Base-by-base conservation (phyloP, 2,888 invertebrate genomes). In the Idaea biselata region DNA sequence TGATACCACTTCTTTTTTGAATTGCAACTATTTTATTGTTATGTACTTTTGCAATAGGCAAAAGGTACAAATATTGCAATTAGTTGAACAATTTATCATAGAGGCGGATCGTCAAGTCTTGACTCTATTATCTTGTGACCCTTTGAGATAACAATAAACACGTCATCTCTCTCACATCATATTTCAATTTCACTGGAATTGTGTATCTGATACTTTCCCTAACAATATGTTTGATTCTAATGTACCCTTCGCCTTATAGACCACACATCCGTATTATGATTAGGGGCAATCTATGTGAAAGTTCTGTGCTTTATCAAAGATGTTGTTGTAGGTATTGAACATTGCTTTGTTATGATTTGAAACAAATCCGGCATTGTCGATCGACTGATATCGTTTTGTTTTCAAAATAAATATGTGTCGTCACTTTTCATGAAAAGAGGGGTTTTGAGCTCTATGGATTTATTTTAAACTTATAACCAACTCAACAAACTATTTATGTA, bases 71-170 rank as follows among this genome's bases (percentile, higher is more conserved):
- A 59, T 66, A 61, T 65, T 62, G 70, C 65, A 73, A 68, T 70
- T 63, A 71, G 64, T 61, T 69, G 69, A 44, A 71, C 54, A 72
- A 72, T 73, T 72, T 72, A 76, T 78, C 76, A 67, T 59, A 61
- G 69, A 74, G 65, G 74, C 75, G 76, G 77, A 75, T 25, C 70
- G 72, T 75, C 63, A 68, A 79, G 66, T 81, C 80, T 86, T 84
- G 81, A 81, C 85, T 73, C 59, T 60, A 67, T 68, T 86, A 85
- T 84, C 83, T 69, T 64, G 68, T 82, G 86, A 86, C 86, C 87
- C 81, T 79, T 73, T 73, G 63, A 65, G 56, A 56, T 56, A 56
- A 44, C 25, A 25, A 25, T 25, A 25, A 25, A 25, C 44, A 44
- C 44, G 44, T 44, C 44, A 44, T 44, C 44, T 11, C 44, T 44